These are phyloP conservation scores for Microplitis demolitor DNA, from an alignment of 1,140 invertebrate genomes.

Conservation along the genomic window DNA sequence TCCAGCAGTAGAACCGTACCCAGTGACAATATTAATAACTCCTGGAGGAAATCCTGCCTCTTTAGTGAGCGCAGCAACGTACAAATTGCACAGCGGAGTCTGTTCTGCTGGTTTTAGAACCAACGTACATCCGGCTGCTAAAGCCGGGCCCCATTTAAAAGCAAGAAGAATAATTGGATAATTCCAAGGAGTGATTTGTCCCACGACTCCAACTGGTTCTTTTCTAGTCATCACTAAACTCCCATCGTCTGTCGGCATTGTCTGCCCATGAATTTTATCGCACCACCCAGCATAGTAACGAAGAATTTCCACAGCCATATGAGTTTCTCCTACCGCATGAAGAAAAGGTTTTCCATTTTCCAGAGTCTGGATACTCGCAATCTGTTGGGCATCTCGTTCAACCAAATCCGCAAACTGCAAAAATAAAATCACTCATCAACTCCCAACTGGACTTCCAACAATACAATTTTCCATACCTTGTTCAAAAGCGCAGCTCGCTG, in stretches of 20 bases:
- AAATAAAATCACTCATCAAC: not conserved
- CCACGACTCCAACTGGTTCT: constrained; percentile 87
- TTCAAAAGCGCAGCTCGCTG: constrained; percentile 66
- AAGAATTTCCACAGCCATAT: constrained; percentile 64
- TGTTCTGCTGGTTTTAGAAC: constrained; percentile 93
- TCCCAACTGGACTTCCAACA: not conserved
- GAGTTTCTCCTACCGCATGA: constrained; percentile 70
- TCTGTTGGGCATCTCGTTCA: constrained; percentile 70
- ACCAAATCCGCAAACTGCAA: constrained; percentile 75
- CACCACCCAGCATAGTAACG: constrained; percentile 91
- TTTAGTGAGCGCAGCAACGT: constrained; percentile 76
- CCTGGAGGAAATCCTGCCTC: constrained; percentile 90
- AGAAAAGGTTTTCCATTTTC: constrained; percentile 87
- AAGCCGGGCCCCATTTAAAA: constrained; percentile 85
- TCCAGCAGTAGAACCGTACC: constrained; percentile 79
- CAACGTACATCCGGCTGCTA: constrained; percentile 85
- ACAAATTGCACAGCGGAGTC: constrained; percentile 87
- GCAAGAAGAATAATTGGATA: constrained; percentile 84
- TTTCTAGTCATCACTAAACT: constrained; percentile 69
- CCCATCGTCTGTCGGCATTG: constrained; percentile 72
- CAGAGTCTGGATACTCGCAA: constrained; percentile 79
- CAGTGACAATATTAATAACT: constrained; percentile 84
- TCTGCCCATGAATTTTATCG: constrained; percentile 90
- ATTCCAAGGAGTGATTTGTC: constrained; percentile 92
- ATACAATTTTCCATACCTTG: constrained; percentile 42